Percentiles rank a stretch among this genome's conserved stretches.
Conservation (phyloP, 2,888 invertebrate genomes). For the Tridacna crocea region DNA sequence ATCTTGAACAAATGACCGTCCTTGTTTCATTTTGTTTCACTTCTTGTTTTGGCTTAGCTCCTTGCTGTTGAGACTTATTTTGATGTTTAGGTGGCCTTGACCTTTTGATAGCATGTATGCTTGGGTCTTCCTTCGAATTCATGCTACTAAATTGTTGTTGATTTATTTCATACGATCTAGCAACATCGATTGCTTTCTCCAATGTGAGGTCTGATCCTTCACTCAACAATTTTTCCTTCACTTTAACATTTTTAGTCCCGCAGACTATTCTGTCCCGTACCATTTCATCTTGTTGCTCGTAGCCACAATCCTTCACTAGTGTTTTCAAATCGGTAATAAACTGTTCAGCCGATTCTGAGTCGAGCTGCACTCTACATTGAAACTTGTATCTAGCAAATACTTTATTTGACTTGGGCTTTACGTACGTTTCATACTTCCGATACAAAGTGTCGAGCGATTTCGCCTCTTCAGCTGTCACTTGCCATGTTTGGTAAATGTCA, state of each 20-base stretch:
- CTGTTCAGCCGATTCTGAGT: conserved; percentile 51
- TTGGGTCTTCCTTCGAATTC: conserved; percentile 33
- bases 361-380: conserved; percentile 39
- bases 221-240: conserved; percentile 49
- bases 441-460: conserved; percentile 32
- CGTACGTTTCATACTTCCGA: conserved; percentile 35
- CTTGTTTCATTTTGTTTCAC: neutral
- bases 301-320: conserved; percentile 54
- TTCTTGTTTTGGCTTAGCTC: neutral
- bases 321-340: conserved; percentile 57
- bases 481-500: conserved; percentile 46
- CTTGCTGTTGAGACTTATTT: neutral
- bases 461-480: conserved; percentile 33
- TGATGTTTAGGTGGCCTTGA: neutral
- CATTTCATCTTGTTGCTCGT: conserved; percentile 47
- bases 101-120: neutral
- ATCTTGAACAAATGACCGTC: neutral
- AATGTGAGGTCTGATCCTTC: conserved; percentile 50
- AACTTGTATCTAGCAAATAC: conserved; percentile 56
- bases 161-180: conserved; percentile 34
- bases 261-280: conserved; percentile 57
- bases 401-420: conserved; percentile 46
- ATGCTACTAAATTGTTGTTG: conserved; percentile 24
- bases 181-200: conserved; percentile 46
- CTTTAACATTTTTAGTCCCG: too few species aligned